Conservation (phyloP, 2,113 vertebrate species). For the Willisornis vidua region DNA sequence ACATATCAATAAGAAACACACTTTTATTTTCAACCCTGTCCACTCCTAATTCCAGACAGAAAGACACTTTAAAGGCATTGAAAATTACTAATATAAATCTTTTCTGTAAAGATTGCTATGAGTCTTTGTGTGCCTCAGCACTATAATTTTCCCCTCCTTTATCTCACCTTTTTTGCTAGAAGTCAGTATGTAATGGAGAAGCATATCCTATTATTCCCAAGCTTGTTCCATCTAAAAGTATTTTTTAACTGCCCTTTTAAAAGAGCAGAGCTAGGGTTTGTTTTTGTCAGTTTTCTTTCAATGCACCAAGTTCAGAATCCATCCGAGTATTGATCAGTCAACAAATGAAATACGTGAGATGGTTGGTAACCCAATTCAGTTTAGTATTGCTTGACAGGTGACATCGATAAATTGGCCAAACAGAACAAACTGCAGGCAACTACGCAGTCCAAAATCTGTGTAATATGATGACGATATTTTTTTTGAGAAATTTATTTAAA, state of each 20-base stretch:
- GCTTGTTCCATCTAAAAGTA: background rate
- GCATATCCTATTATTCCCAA: background rate
- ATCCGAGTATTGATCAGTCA: background rate
- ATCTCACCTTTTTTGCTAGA: background rate
- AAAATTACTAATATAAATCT: conserved; percentile 8
- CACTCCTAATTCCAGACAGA: background rate
- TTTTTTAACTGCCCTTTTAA: background rate
- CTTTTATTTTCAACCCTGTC: conserved; percentile 28
- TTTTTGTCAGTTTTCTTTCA: background rate
- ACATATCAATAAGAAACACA: conserved; percentile 48
- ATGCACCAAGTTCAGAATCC: background rate
- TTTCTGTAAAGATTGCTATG: background rate
- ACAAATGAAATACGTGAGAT: background rate
- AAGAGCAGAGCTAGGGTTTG: background rate
- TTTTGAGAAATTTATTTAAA: background rate
- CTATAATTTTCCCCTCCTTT: conserved; percentile 6
- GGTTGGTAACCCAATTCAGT: background rate
- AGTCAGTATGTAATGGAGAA: background rate
- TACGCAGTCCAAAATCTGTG: background rate
- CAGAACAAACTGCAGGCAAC: background rate
- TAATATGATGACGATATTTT: background rate
- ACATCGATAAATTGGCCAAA: background rate
- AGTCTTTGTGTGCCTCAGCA: background rate
- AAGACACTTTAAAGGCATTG: background rate
- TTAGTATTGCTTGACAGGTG: background rate